Percentiles rank a stretch among this genome's conserved stretches.
Conservation (phyloP, 1,140 invertebrate genomes). For the Teleopsis dalmanni region DNA sequence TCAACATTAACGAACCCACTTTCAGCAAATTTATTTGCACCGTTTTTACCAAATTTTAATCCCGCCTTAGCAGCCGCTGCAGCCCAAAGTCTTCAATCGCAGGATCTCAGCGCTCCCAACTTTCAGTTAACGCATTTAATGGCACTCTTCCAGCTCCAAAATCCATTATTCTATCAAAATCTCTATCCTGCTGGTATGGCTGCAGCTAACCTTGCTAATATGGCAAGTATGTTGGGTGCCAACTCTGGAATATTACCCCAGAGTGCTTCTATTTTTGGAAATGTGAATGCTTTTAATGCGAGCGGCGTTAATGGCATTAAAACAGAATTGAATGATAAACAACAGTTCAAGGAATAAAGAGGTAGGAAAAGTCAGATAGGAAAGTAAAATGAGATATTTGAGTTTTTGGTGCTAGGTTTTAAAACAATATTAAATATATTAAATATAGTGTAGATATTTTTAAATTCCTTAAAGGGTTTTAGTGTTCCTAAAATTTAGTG, state of each 20-base stretch:
- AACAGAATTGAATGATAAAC: conserved; percentile 28
- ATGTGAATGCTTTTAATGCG: conserved; percentile 30
- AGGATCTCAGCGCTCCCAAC: conserved; percentile 21
- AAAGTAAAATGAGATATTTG: background rate
- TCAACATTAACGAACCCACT: too few relatives aligned
- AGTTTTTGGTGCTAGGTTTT: too few relatives aligned
- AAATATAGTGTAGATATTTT: too few relatives aligned
- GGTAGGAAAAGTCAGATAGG: background rate
- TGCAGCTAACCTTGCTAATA: conserved; percentile 10
- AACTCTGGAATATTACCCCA: background rate
- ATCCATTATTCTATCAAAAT: conserved; percentile 43
- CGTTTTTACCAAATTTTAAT: conserved; percentile 24
- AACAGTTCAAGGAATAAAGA: conserved; percentile 33
- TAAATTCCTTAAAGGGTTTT: too few relatives aligned
- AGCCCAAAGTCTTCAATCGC: conserved; percentile 13
- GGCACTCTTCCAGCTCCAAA: conserved; percentile 39
- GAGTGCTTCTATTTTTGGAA: conserved; percentile 8
- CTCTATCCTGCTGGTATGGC: conserved; percentile 25
- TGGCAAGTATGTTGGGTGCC: conserved; percentile 13
- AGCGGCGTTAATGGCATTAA: conserved; percentile 19
- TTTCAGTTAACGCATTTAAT: conserved; percentile 39
- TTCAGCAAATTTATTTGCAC: background rate
- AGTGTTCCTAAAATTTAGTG: too few relatives aligned
- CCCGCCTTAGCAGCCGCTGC: conserved; percentile 16
- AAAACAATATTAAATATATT: too few relatives aligned